Evolutionary conservation across 2,797 vertebrate species (phyloP), one percentile per base, ranked within the genome.

Genomic region (Podarcis siculus): DNA sequence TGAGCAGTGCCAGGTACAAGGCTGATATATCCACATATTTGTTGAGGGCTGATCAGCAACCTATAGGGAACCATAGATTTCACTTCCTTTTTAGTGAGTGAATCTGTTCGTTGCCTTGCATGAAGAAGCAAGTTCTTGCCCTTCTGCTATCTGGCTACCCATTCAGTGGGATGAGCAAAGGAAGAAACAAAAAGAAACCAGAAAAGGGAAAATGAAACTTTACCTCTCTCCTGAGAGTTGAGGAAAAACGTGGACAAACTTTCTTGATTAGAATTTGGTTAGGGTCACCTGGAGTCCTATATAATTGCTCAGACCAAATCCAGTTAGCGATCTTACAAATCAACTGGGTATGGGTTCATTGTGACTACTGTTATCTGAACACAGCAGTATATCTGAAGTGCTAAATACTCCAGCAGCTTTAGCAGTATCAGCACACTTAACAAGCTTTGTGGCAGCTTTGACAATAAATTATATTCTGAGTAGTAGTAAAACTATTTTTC

Each of bases 391-490:
- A 90, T 37, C 80, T 61, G 61, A 93, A 91, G 69, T 85, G 81
- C 30, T 88, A 89, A 85, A 73, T 25, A 73, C 5, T 78, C 79
- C 1, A 82, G 25, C 66, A 39, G 76, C 25, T 82, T 85, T 86
- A 92, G 17, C 39, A 86, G 87, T 89, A 90, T 90, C 77, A 83
- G 82, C 75, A 86, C 94, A 82, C 13, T 85, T 92, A 91, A 90
- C 45, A 83, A 79, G 15, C 25, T 87, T 86, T 85, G 77, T 66
- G 64, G 35, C 85, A 67, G 90, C 76, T 92, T 84, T 84, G 84
- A 91, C 83, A 94, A 92, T 86, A 82, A 58, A 67, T 86, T 86
- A 27, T 81, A 92, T 80, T 92, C n/a, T 32, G 27, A 77, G 85
- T 83, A 88, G 1, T 12, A 86, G n/a, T 79, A 93, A 89, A 92